These are phyloP conservation scores for Orthosia incerta DNA, from an alignment of 2,888 invertebrate species.

Conservation along the genomic window DNA sequence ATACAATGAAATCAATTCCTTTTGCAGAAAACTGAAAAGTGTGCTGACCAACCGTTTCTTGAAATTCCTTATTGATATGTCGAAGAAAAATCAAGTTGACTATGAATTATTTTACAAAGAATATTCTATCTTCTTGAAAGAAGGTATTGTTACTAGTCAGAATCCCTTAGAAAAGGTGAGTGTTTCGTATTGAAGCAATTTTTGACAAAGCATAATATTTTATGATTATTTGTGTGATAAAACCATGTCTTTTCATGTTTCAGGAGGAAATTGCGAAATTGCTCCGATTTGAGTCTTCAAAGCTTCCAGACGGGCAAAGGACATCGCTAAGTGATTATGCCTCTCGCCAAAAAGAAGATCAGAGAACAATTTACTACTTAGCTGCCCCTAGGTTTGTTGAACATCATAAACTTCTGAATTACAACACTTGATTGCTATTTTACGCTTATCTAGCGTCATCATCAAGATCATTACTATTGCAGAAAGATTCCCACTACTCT, in stretches of 20 bases:
- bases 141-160: conserved; percentile 97
- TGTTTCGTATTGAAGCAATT: conserved; percentile 12
- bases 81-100: conserved; percentile 95
- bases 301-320: conserved; percentile 92
- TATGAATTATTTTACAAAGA: conserved; percentile 97
- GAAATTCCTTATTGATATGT: conserved; percentile 96
- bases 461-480: not conserved
- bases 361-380: conserved; percentile 97
- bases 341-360: conserved; percentile 94
- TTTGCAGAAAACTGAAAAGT: conserved; percentile 93
- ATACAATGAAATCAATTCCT: not conserved
- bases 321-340: conserved; percentile 96
- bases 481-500: not conserved
- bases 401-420: not conserved
- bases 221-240: not conserved
- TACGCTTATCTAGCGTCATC: not conserved
- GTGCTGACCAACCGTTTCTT: conserved; percentile 96
- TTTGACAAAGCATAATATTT: not conserved
- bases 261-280: conserved; percentile 97
- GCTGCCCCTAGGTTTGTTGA: conserved; percentile 96
- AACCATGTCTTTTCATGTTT: conserved; percentile 6
- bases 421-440: not conserved
- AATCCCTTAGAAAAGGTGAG: conserved; percentile 95
- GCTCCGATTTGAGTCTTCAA: conserved; percentile 97
- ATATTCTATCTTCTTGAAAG: conserved; percentile 98